Evolutionary conservation across 2,113 vertebrate species (phyloP), one percentile per base, ranked within the genome.

Genomic region (Bufo gargarizans): DNA sequence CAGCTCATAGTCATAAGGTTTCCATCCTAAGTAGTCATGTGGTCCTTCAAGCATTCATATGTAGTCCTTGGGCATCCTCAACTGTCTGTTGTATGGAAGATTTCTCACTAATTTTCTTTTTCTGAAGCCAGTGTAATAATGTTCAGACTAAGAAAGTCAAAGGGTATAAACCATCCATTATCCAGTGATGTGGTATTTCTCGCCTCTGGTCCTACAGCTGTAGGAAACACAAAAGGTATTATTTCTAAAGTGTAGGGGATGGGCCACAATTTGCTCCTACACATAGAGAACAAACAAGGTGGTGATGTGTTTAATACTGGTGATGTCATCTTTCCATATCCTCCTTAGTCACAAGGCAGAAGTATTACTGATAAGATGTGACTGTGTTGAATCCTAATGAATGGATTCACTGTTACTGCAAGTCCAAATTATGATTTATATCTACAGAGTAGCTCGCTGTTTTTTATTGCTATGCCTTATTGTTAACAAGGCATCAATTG

Each of bases 121-220:
- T 56, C 20, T 7, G 13, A 71, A 71, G 55, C 14, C 49, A 95
- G 96, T 96, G 95, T 93, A 94, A 94, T 94, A 96, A 96, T 95
- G 95, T 95, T 94, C 94, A 91, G 94, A 94, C 93, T 93, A 96
- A 92, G 93, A 92, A 94, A 91, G 96, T 93, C 92, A 89, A 94
- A 94, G 97, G 97, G 98, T 97, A 98, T 97, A 96, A 93, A 95
- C 96, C 97, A 99, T 99, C 97, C 97, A 99, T 99, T 97, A 99
- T 96, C 95, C 96, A 93, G 93, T 95, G 94, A 96, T 97, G 97
- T 97, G 97, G 97, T 97, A 97, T 97, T 97, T 98, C 96, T 96
- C 95, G 95, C 96, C 95, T 95, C 96, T 96, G 95, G 94, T 95
- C 95, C 92, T 91, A 94, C 95, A 97, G 97, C 97, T 98, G 98